Evolutionary conservation across 1,140 invertebrate species (phyloP).

Genomic region (Calosoma granatense): DNA sequence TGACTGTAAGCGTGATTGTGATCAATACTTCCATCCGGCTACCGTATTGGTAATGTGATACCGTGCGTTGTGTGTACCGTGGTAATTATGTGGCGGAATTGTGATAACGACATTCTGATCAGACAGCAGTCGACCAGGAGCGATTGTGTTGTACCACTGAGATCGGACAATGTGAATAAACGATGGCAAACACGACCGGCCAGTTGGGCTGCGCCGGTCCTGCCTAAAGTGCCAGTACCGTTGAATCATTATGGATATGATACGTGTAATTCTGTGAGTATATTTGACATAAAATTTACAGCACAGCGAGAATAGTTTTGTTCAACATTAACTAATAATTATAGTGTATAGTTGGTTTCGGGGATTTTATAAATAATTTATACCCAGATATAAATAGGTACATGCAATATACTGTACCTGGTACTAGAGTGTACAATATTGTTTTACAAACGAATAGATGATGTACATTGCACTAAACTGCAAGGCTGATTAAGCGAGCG

Average conservation of each 20-base stretch:
- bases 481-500: too few relatives aligned
- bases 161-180: not conserved
- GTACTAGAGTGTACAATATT: not conserved
- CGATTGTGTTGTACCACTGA: not conserved
- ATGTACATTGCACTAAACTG: too few relatives aligned
- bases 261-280: not conserved
- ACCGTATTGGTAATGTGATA: not conserved
- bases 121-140: not conserved
- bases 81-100: not conserved
- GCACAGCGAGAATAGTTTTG: too few relatives aligned
- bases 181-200: constrained; percentile 26
- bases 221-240: not conserved
- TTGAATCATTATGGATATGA: not conserved
- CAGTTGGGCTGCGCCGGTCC: not conserved
- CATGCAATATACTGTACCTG: not conserved
- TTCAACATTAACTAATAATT: too few relatives aligned
- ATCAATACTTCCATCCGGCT: too few relatives aligned
- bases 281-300: too few relatives aligned
- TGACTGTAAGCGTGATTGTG: too few relatives aligned
- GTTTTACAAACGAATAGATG: not conserved
- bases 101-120: not conserved
- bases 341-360: too few relatives aligned
- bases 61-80: not conserved
- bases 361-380: too few relatives aligned
- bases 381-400: too few relatives aligned